Conservation (phyloP, 2,113 vertebrate species). For the Oophaga pumilio region DNA sequence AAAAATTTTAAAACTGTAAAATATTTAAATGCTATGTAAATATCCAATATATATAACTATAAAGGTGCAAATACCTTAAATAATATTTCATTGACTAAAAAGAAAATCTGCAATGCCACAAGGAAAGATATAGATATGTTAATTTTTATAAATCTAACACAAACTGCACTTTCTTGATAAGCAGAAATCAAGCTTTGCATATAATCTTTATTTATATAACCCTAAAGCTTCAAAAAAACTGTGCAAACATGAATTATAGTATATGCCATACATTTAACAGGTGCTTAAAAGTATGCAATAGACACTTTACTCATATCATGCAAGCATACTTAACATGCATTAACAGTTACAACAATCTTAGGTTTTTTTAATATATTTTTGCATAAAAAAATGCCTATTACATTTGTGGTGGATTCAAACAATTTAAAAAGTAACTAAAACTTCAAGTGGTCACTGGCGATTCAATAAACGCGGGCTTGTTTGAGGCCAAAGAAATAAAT, state of each 20-base stretch:
- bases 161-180: constrained; percentile 36
- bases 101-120: neutral
- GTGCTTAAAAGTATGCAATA: neutral
- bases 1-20: neutral
- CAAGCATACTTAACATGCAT: too few species aligned
- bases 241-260: neutral
- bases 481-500: too few species aligned
- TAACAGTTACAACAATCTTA: too few species aligned
- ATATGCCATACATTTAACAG: neutral
- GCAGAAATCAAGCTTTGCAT: constrained; percentile 24
- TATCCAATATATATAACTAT: neutral
- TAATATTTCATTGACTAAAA: neutral
- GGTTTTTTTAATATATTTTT: too few species aligned
- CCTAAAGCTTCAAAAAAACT: constrained; percentile 1
- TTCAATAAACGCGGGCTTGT: too few species aligned
- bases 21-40: constrained; percentile 10
- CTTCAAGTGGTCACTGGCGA: too few species aligned
- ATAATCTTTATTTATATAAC: constrained; percentile 33
- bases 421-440: too few species aligned
- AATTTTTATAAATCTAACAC: constrained; percentile 34
- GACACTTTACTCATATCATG: too few species aligned
- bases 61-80: constrained; percentile 19
- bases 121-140: constrained; percentile 30
- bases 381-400: too few species aligned
- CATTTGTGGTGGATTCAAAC: too few species aligned